Evolutionary conservation across 2,888 invertebrate genomes (phyloP).

Genomic region (Papilio gigon): DNA sequence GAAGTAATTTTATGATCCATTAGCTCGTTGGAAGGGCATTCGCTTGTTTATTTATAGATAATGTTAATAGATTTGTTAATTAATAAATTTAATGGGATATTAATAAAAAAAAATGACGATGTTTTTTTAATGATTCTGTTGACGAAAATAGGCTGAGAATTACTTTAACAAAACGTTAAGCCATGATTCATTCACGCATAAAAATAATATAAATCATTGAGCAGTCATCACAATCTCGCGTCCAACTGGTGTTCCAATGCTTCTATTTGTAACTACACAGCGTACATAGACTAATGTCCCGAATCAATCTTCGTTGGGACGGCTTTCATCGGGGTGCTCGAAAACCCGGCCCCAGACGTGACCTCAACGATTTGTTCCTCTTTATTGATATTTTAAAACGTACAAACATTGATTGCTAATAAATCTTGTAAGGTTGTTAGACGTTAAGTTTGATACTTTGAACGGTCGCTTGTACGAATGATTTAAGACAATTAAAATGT

Average conservation of each 20-base stretch:
- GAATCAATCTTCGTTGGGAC: conserved; percentile 46
- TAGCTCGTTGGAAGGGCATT: conserved; percentile 23
- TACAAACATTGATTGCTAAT: conserved; percentile 22
- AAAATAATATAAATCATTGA: conserved; percentile 38
- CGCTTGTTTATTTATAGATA: conserved; percentile 29
- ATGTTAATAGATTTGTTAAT: conserved; percentile 35
- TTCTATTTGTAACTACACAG: conserved; percentile 18
- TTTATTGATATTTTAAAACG: conserved; percentile 32
- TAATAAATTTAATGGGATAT: conserved; percentile 32
- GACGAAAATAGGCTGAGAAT: not conserved
- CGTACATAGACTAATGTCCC: conserved; percentile 44
- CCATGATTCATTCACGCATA: conserved; percentile 21
- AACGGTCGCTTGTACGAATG: not conserved
- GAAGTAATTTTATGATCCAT: conserved; percentile 33
- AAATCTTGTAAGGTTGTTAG: conserved; percentile 23
- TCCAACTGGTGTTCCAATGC: conserved; percentile 27
- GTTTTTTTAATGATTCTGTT: conserved; percentile 11
- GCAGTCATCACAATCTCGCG: conserved; percentile 38
- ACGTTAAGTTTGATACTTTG: no score
- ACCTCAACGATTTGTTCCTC: conserved; percentile 36
- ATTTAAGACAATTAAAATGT: not conserved
- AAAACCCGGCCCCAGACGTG: conserved; percentile 22
- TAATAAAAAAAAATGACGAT: conserved; percentile 19
- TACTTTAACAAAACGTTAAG: not conserved
- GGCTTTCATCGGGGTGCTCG: conserved; percentile 43